Evolutionary conservation across 1,140 invertebrate species (phyloP).

Genomic region (Halictus rubicundus): DNA sequence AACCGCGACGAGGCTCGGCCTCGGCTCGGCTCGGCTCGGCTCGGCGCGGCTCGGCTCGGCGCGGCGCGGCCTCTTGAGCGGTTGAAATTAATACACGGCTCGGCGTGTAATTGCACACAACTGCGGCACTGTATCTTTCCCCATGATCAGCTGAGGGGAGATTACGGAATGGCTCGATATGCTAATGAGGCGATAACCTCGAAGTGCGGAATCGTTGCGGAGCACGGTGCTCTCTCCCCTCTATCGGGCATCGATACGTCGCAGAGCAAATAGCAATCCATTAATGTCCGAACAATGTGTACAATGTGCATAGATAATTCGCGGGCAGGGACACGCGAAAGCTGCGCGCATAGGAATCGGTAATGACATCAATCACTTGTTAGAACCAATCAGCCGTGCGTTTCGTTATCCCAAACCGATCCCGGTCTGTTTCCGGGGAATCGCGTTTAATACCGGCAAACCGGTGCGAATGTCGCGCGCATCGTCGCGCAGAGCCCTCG

Average conservation of each 20-base stretch:
- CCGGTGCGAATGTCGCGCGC: neutral
- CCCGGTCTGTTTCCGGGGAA: neutral
- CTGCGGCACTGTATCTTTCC: neutral
- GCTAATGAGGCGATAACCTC: constrained; percentile 45
- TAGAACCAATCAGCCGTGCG: constrained; percentile 61
- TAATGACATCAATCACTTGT: constrained; percentile 64
- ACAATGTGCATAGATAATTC: constrained; percentile 60
- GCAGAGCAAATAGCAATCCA: constrained; percentile 52
- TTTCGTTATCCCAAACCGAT: constrained; percentile 58
- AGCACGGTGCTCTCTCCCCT: neutral
- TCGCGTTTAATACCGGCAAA: constrained; percentile 13
- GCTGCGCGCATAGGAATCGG: constrained; percentile 6
- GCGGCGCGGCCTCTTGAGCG: no score
- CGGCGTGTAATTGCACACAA: neutral
- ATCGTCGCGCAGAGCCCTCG: neutral
- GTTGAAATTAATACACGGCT: constrained; percentile 12
- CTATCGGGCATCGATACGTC: constrained; percentile 47
- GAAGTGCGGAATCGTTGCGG: constrained; percentile 34
- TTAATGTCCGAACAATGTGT: constrained; percentile 58
- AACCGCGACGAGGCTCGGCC: neutral
- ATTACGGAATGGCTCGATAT: constrained; percentile 38
- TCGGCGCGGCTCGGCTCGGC: no score
- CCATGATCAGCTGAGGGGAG: constrained; percentile 9
- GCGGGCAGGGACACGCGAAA: neutral
- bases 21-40: neutral